Evolutionary conservation across 2,888 invertebrate species (phyloP).

Genomic region (Dasysyrphus albostriatus): DNA sequence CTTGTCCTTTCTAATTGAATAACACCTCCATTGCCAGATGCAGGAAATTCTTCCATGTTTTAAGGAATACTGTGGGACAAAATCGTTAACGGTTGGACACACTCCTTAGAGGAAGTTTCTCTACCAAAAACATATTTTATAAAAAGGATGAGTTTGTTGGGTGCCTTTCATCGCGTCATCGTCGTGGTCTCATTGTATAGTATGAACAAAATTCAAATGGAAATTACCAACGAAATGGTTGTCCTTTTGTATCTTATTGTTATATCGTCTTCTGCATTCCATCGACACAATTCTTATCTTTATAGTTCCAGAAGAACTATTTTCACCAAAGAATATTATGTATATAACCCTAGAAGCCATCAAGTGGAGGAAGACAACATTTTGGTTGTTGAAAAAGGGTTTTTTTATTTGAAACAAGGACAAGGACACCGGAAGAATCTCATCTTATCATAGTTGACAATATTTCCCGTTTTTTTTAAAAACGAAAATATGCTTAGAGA

Average conservation of each 20-base stretch:
- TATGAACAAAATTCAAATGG: constrained; percentile 2
- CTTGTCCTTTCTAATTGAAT: constrained; percentile 25
- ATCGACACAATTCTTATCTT: constrained; percentile 22
- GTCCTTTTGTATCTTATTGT: constrained; percentile 12
- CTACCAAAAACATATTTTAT: constrained; percentile 1
- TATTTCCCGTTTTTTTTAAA: background rate
- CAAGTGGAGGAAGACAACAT: background rate
- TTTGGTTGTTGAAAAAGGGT: constrained; percentile 4
- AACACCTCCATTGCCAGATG: background rate
- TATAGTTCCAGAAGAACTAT: constrained; percentile 26
- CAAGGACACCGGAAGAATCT: background rate
- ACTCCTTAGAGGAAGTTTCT: background rate
- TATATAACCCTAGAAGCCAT: background rate
- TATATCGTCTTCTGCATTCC: background rate
- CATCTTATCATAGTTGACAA: constrained; percentile 11
- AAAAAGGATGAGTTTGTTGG: background rate
- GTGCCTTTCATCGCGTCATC: background rate
- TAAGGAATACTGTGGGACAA: background rate
- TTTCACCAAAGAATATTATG: constrained; percentile 6
- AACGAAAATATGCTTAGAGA: background rate
- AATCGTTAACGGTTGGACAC: constrained; percentile 7
- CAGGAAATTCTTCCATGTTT: background rate
- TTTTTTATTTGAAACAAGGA: constrained; percentile 6
- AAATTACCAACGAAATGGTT: constrained; percentile 15
- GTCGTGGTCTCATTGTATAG: background rate